Evolutionary conservation across 2,888 invertebrate species (phyloP), one percentile per base, ranked within the genome.

Genomic region (Plusia festucae): DNA sequence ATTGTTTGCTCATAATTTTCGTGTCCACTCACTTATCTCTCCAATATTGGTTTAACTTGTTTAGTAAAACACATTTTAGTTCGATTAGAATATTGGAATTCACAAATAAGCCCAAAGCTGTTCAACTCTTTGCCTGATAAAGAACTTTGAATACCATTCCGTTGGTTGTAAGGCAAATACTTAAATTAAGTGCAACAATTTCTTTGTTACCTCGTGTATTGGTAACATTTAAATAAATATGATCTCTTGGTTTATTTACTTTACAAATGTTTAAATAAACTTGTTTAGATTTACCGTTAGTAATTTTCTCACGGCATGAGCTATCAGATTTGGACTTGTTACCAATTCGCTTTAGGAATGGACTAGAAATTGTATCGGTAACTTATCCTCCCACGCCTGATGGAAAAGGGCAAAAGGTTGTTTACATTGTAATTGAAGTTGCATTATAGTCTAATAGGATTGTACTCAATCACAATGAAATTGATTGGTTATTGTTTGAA

Each of bases 1-100:
- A 87, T 82, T 88, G 86, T 90, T 89, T 87, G 83, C 78, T 65
- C 65, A 71, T 81, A 79, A 81, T 78, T 84, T 82, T 79, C 80
- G 65, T 74, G 73, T 84, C 82, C 82, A 78, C 83, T 81, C 78
- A 77, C 82, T 85, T 89, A 88, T 90, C 87, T 76, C 65, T 67
- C 63, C 65, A 72, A 76, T 87, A 79, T 88, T 88, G 82, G 79
- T 65, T 67, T 64, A 81, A 80, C 80, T 63, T 75, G 70, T 79
- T 79, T 77, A 65, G 52, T 64, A 64, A 60, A 64, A 72, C 78
- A 82, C 73, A 79, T 82, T 83, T 86, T 76, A 72, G 73, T 77
- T 77, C 79, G 82, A 82, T 83, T 82, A 82, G 76, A 68, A 71
- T 70, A 49, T 67, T 56, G 52, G 63, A 65, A 15, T 71, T 63